Conservation (phyloP, 2,113 vertebrate genomes). For the Leptosomus discolor region DNA sequence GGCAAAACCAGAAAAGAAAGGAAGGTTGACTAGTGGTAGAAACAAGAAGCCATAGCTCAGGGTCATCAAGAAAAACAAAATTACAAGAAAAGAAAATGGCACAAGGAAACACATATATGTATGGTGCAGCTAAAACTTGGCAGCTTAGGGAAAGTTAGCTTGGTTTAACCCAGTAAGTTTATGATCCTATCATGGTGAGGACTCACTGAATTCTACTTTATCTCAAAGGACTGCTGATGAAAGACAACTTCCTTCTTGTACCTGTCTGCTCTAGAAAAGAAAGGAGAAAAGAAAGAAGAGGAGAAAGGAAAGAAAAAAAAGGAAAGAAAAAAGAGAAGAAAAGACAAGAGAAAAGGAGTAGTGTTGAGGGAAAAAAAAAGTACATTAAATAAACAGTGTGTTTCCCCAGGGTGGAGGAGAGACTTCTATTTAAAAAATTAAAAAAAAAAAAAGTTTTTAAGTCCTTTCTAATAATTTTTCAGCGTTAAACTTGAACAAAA, state of each 20-base stretch:
- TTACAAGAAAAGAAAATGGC: conserved; percentile 75
- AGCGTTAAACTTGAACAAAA: conserved; percentile 30
- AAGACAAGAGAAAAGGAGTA: not conserved
- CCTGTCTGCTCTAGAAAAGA: conserved; percentile 62
- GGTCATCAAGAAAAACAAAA: conserved; percentile 79
- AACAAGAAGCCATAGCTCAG: conserved; percentile 79
- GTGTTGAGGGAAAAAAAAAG: not conserved
- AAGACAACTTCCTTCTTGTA: conserved; percentile 58
- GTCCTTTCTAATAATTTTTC: conserved; percentile 44
- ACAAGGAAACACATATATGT: conserved; percentile 77
- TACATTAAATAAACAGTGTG: conserved; percentile 12
- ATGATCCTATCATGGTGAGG: conserved; percentile 79
- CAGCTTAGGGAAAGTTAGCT: conserved; percentile 75
- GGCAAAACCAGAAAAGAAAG: conserved; percentile 81
- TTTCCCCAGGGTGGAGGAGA: conserved; percentile 52
- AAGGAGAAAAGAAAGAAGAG: not conserved
- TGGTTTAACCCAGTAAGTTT: conserved; percentile 78
- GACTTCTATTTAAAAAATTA: not conserved
- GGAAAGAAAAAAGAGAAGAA: not conserved
- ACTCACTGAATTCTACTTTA: conserved; percentile 73
- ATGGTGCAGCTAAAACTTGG: conserved; percentile 78
- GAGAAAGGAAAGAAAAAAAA: not conserved
- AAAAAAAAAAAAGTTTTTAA: conserved; percentile 3
- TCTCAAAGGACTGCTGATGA: conserved; percentile 70
- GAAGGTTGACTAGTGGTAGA: conserved; percentile 71